These are phyloP conservation scores for Ceuthmochares aereus DNA, from an alignment of 2,113 vertebrate genomes.

Conservation along the genomic window DNA sequence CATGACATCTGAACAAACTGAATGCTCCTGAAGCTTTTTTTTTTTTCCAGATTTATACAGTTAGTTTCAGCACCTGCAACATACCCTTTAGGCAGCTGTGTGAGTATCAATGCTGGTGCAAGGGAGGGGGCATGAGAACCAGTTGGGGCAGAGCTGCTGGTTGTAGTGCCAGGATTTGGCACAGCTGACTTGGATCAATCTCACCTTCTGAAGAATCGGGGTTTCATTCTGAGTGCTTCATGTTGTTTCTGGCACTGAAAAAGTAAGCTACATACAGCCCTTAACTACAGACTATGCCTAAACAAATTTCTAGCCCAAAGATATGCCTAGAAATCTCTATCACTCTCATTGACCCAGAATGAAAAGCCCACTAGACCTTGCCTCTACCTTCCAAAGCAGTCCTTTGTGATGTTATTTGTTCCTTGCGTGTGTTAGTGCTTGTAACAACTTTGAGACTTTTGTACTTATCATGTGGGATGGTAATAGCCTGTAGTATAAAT, in stretches of 20 bases:
- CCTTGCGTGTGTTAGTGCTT: neutral
- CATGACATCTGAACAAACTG: neutral
- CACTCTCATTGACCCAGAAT: neutral
- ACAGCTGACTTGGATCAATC: neutral
- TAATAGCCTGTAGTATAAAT: neutral
- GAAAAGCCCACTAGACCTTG: neutral
- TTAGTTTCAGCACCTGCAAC: neutral
- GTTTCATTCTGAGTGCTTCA: neutral
- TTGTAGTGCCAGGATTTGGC: neutral
- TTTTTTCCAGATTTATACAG: neutral
- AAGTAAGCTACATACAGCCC: neutral
- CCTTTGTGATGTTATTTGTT: neutral
- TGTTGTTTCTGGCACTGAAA: neutral
- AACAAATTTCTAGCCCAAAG: neutral
- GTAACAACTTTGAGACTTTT: neutral
- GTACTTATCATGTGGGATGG: neutral
- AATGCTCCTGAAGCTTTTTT: neutral
- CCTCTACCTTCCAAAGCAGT: neutral
- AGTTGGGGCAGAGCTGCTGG: neutral
- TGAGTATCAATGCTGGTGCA: neutral
- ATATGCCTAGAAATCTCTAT: constrained; percentile 16
- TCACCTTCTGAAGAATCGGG: neutral
- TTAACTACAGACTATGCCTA: neutral
- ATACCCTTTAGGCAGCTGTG: neutral
- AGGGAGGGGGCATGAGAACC: neutral